Evolutionary conservation across 2,888 invertebrate genomes (phyloP).

Genomic region (Acrobeloides nanus): DNA sequence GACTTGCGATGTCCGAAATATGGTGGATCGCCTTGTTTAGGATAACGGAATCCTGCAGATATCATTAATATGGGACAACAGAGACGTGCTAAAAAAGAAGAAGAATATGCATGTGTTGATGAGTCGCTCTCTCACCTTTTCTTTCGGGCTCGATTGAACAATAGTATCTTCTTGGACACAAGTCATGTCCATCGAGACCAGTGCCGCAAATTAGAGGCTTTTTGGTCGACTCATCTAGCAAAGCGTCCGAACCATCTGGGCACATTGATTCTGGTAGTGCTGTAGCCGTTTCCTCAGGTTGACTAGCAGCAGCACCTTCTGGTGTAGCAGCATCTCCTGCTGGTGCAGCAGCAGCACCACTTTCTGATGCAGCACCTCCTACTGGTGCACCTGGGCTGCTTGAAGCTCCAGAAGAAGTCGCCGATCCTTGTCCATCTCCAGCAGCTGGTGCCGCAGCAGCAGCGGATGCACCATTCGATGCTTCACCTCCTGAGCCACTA

Average conservation of each 20-base stretch:
- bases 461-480: neutral
- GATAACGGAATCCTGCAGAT: too few relatives aligned
- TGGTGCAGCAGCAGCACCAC: constrained; percentile 5
- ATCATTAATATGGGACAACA: neutral
- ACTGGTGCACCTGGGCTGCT: constrained; percentile 2
- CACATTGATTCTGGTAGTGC: constrained; percentile 24
- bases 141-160: constrained; percentile 47
- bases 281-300: constrained; percentile 10
- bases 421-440: constrained; percentile 1
- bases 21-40: too few relatives aligned
- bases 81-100: too few relatives aligned
- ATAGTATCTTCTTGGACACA: constrained; percentile 51
- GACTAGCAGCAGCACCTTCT: neutral
- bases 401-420: neutral
- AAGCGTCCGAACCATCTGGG: constrained; percentile 36
- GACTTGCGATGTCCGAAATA: too few relatives aligned
- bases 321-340: constrained; percentile 3
- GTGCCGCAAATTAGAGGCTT: constrained; percentile 38
- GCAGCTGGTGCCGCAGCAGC: constrained; percentile 8
- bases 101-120: too few relatives aligned
- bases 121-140: too few relatives aligned
- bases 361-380: constrained; percentile 1
- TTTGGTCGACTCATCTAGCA: constrained; percentile 15
- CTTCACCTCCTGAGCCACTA: too few relatives aligned
- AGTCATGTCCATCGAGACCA: constrained; percentile 50